Percentiles rank a stretch among this genome's conserved stretches.
Conservation (phyloP, 2,888 invertebrate species). For the Cepaea hortensis region DNA sequence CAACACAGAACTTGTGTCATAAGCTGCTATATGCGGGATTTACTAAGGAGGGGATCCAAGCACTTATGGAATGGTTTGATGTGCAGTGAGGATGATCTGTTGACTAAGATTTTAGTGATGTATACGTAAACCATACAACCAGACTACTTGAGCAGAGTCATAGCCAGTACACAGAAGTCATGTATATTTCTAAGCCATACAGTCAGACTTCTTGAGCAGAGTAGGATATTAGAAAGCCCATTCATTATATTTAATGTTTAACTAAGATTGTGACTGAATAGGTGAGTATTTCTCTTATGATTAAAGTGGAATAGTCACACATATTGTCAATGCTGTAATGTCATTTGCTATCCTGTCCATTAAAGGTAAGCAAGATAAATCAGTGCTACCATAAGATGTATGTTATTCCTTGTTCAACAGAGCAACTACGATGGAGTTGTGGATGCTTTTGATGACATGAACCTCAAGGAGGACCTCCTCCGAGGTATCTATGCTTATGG, state of each 20-base stretch:
- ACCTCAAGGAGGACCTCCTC: conserved; percentile 94
- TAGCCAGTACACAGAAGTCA: too few species aligned
- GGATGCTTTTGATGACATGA: conserved; percentile 99
- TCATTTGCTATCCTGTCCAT: not conserved
- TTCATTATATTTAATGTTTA: not conserved
- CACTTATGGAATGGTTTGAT: too few species aligned
- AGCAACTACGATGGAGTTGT: conserved; percentile 82
- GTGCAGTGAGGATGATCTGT: too few species aligned
- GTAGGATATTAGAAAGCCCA: not conserved
- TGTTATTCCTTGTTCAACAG: conserved; percentile 60
- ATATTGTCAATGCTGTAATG: too few species aligned
- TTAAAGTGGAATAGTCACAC: not conserved
- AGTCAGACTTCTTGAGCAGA: too few species aligned
- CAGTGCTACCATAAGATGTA: not conserved
- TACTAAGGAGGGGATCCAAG: too few species aligned
- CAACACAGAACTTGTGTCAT: too few species aligned
- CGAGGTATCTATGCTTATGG: conserved; percentile 99
- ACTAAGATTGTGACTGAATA: not conserved
- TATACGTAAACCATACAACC: too few species aligned
- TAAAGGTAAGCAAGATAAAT: not conserved
- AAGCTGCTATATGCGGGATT: too few species aligned
- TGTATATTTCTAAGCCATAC: too few species aligned
- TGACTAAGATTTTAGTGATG: too few species aligned
- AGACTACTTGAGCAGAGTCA: too few species aligned
- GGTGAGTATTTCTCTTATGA: not conserved